These are phyloP conservation scores for Aspidiotus rigidus DNA, from an alignment of 2,888 invertebrate genomes.

Conservation along the genomic window DNA sequence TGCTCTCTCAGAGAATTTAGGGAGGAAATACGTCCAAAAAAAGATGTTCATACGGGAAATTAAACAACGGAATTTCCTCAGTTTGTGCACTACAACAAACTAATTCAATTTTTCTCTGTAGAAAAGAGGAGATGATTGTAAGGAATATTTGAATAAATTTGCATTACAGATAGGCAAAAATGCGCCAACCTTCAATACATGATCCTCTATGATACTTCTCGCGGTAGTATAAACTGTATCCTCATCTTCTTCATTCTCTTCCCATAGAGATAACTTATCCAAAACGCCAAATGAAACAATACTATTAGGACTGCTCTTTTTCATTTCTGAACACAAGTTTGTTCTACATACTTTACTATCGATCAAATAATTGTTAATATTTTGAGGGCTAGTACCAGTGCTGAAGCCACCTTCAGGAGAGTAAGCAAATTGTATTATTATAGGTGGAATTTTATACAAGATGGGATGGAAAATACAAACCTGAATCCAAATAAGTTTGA, in stretches of 20 bases:
- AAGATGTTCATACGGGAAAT: slow-evolving; percentile 59
- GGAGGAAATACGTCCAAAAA: slow-evolving; percentile 56
- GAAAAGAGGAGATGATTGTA: too few species aligned
- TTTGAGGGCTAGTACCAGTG: slow-evolving; percentile 46
- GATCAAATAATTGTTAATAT: slow-evolving; percentile 39
- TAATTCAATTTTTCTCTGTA: too few species aligned
- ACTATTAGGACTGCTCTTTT: slow-evolving; percentile 41
- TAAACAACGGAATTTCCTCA: slow-evolving; percentile 56
- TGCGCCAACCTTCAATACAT: too few species aligned
- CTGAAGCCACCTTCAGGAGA: slow-evolving; percentile 35
- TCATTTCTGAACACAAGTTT: slow-evolving; percentile 57
- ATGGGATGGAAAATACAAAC: background rate
- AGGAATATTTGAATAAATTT: too few species aligned
- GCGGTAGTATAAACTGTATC: slow-evolving; percentile 36
- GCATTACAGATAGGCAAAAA: too few species aligned
- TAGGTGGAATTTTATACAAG: background rate
- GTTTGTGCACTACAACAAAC: slow-evolving; percentile 52
- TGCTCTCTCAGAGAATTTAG: background rate
- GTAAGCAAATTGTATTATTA: too few species aligned
- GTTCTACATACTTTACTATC: slow-evolving; percentile 49
- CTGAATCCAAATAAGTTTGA: slow-evolving; percentile 46
- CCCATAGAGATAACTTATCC: slow-evolving; percentile 19
- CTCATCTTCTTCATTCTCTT: slow-evolving; percentile 35
- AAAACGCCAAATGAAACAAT: slow-evolving; percentile 19
- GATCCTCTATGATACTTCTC: background rate